Evolutionary conservation across 2,113 vertebrate species (phyloP).

Genomic region (Rhombomys opimus): DNA sequence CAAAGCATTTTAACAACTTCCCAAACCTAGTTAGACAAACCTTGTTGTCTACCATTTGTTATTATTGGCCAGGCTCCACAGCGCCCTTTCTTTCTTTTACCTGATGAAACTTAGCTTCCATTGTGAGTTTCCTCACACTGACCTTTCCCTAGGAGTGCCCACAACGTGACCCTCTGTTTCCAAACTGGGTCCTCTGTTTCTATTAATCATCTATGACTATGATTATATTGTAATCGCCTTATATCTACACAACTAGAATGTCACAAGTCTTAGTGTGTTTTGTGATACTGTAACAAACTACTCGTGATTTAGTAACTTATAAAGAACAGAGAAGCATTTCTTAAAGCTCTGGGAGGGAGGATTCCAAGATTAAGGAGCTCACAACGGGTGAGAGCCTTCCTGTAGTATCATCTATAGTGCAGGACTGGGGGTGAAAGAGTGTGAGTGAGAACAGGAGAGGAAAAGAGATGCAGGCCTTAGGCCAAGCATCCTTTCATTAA

Average conservation of each 20-base stretch:
- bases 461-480: no score
- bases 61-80: not conserved
- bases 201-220: not conserved
- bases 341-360: not conserved
- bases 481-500: not conserved
- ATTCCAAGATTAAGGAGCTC: not conserved
- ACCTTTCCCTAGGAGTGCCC: not conserved
- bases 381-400: not conserved
- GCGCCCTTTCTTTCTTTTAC: not conserved
- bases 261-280: not conserved
- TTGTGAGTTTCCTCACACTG: not conserved
- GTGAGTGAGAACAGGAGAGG: not conserved
- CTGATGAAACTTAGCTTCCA: not conserved
- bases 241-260: not conserved
- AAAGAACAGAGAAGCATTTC: not conserved
- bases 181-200: not conserved
- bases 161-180: not conserved
- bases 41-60: not conserved
- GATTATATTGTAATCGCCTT: not conserved
- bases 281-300: not conserved
- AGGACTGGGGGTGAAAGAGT: not conserved
- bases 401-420: not conserved
- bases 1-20: constrained; percentile 34
- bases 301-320: not conserved
- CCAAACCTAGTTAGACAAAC: not conserved